phyloP scores from a whole-genome alignment of 2,113 vertebrate genomes.

The Isurus oxyrinchus region DNA sequence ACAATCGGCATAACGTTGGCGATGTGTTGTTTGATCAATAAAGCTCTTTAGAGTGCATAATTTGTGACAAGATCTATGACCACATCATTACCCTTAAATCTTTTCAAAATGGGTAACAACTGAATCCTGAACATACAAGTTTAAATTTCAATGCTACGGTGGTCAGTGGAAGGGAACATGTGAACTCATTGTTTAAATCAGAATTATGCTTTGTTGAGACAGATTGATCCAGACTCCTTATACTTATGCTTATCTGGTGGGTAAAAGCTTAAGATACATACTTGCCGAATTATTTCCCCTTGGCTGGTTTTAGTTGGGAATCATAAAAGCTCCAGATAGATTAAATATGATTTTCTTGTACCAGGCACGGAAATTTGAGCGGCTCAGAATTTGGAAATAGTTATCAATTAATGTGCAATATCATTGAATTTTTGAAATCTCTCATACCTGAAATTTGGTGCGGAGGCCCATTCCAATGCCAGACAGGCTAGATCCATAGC shows the following conservation, averaged over 20 bases:
- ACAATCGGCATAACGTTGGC: neutral
- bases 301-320: neutral
- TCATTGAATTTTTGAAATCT: neutral
- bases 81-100: neutral
- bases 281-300: neutral
- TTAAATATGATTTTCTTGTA: neutral
- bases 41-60: neutral
- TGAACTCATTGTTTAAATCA: neutral
- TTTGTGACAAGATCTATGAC: neutral
- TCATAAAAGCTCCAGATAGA: neutral
- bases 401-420: constrained; percentile 12
- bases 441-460: constrained; percentile 79
- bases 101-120: neutral
- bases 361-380: neutral
- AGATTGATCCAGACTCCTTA: neutral
- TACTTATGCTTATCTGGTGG: neutral
- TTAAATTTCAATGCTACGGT: neutral
- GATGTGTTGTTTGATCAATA: neutral
- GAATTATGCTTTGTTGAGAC: neutral
- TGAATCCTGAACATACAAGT: neutral
- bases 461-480: constrained; percentile 81
- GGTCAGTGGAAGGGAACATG: neutral
- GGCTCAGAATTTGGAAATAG: neutral
- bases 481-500: constrained; percentile 80
- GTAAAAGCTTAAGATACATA: neutral